phyloP scores from a whole-genome alignment of 2,888 invertebrate genomes.

The Scaptomyza cyrtandrae region DNA sequence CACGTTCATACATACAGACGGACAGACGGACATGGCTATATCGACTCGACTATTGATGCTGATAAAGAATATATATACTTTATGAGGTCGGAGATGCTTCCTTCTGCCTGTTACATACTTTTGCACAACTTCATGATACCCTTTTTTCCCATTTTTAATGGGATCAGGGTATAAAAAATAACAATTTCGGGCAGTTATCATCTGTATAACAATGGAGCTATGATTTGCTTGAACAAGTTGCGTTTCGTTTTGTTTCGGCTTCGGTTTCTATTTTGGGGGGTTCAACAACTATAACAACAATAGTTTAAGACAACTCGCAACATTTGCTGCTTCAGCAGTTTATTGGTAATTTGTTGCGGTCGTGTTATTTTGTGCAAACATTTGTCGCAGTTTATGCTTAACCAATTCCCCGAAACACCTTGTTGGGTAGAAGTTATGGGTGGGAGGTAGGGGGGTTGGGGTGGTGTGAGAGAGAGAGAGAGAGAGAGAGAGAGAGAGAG shows the following conservation, averaged over 20 bases:
- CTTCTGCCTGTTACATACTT: too few relatives aligned
- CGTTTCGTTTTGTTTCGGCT: neutral
- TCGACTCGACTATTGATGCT: too few relatives aligned
- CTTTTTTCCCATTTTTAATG: too few relatives aligned
- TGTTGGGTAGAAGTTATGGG: neutral
- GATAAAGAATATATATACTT: too few relatives aligned
- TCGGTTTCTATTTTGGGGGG: conserved; percentile 1
- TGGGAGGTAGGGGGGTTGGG: too few relatives aligned
- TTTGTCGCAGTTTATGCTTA: conserved; percentile 34
- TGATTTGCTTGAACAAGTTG: conserved; percentile 28
- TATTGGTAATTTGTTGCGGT: conserved; percentile 72
- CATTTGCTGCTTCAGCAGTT: conserved; percentile 43
- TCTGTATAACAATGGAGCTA: conserved; percentile 5
- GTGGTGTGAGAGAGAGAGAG: conserved; percentile 1
- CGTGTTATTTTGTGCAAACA: conserved; percentile 60
- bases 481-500: neutral
- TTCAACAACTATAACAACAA: conserved; percentile 1
- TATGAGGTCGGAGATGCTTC: too few relatives aligned
- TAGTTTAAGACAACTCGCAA: neutral
- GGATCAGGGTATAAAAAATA: too few relatives aligned
- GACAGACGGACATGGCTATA: too few relatives aligned
- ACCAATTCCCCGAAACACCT: conserved; percentile 25
- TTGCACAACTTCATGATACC: too few relatives aligned
- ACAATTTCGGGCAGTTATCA: conserved; percentile 5
- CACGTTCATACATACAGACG: too few relatives aligned